These are phyloP conservation scores for Protophormia terraenovae DNA, from an alignment of 2,888 invertebrate species.

Conservation along the genomic window DNA sequence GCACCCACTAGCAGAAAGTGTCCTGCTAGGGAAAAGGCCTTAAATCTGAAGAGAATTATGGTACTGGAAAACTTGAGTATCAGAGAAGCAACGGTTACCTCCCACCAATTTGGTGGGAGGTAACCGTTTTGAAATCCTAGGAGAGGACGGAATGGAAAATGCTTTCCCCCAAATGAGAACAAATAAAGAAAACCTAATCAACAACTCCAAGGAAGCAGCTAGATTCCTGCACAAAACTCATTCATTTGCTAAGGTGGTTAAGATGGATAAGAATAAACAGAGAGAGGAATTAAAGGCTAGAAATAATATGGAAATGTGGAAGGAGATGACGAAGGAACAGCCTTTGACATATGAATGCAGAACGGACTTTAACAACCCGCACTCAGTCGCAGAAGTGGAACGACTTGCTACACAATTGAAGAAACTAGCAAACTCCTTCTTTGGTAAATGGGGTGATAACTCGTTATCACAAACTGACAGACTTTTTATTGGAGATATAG, in stretches of 20 bases:
- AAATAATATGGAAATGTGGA: background rate
- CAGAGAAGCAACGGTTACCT: background rate
- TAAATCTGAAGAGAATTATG: background rate
- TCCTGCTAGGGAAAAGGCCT: conserved; percentile 2
- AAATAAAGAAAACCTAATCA: background rate
- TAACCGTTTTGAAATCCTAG: background rate
- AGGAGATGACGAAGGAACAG: background rate
- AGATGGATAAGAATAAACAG: background rate
- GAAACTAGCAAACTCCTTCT: background rate
- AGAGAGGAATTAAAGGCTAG: background rate
- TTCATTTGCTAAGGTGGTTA: background rate
- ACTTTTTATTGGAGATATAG: background rate
- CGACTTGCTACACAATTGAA: background rate
- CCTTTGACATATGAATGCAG: background rate
- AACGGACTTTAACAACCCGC: background rate
- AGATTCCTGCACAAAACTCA: background rate
- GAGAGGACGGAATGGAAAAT: background rate
- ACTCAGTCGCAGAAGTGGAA: background rate
- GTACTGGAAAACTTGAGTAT: background rate
- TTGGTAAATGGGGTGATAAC: background rate
- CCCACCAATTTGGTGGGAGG: background rate
- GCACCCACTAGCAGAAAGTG: background rate
- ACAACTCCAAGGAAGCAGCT: background rate
- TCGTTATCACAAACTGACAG: background rate
- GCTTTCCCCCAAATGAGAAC: background rate